Percentiles rank a stretch among this genome's conserved stretches.
Conservation (phyloP, 2,113 vertebrate genomes). For the Capreolus pygargus region DNA sequence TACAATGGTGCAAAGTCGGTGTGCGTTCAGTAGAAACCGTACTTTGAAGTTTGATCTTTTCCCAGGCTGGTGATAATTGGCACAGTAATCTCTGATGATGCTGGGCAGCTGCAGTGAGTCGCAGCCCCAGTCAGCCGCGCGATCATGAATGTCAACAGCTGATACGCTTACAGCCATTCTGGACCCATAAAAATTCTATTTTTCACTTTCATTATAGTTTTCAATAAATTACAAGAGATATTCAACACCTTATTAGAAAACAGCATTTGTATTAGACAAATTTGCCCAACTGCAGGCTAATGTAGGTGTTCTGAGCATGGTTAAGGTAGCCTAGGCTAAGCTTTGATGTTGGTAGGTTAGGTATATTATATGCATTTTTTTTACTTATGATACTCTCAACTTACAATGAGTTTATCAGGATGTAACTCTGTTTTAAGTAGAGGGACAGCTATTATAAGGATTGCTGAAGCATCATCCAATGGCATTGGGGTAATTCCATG, state of each 20-base stretch:
- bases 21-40: background rate
- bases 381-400: background rate
- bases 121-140: background rate
- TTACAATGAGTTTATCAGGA: background rate
- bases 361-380: background rate
- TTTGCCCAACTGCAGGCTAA: background rate
- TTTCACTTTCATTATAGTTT: background rate
- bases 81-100: background rate
- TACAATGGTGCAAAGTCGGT: background rate
- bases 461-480: fast-evolving
- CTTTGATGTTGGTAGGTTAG: background rate
- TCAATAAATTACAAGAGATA: background rate
- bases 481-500: background rate
- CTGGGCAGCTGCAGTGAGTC: background rate
- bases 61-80: background rate
- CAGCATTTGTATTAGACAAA: background rate
- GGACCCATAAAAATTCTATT: background rate
- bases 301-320: background rate
- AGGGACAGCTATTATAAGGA: background rate
- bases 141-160: background rate
- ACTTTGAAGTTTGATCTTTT: background rate
- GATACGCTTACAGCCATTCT: background rate
- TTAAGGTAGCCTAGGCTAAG: background rate
- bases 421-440: background rate
- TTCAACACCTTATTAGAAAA: background rate